Evolutionary conservation across 1,140 invertebrate genomes (phyloP).

Genomic region (Tachypleus tridentatus): DNA sequence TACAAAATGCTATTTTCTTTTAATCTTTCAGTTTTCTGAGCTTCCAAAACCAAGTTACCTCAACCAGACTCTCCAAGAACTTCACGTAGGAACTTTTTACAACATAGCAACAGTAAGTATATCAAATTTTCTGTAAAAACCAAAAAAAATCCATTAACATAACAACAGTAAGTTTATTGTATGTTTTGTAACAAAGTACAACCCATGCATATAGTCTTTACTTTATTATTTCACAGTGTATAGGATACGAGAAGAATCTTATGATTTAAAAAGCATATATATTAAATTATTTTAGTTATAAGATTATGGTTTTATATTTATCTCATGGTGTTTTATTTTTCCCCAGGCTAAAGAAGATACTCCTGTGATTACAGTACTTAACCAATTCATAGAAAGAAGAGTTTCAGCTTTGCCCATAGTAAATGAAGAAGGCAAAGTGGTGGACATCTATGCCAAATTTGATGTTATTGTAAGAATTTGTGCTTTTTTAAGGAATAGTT

Average conservation of each 20-base stretch:
- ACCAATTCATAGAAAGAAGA: slow-evolving; percentile 89
- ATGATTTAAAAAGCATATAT: no score
- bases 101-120: slow-evolving; percentile 74
- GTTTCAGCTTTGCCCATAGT: slow-evolving; percentile 93
- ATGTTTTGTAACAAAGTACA: no score
- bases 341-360: slow-evolving; percentile 64
- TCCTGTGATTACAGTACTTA: slow-evolving; percentile 89
- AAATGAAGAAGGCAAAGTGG: slow-evolving; percentile 71
- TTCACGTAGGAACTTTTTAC: slow-evolving; percentile 86
- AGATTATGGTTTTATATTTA: no score
- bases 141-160: no score
- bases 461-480: slow-evolving; percentile 88
- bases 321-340: not conserved
- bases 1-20: not conserved
- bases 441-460: slow-evolving; percentile 99
- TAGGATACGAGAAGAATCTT: no score
- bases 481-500: no score
- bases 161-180: no score
- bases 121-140: no score
- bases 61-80: slow-evolving; percentile 69
- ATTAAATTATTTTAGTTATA: no score
- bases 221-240: no score
- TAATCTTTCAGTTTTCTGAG: slow-evolving; percentile 63
- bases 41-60: slow-evolving; percentile 88
- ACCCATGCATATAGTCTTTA: no score